These are phyloP conservation scores for Notodonta dromedarius DNA, from an alignment of 2,888 invertebrate species.

Conservation along the genomic window DNA sequence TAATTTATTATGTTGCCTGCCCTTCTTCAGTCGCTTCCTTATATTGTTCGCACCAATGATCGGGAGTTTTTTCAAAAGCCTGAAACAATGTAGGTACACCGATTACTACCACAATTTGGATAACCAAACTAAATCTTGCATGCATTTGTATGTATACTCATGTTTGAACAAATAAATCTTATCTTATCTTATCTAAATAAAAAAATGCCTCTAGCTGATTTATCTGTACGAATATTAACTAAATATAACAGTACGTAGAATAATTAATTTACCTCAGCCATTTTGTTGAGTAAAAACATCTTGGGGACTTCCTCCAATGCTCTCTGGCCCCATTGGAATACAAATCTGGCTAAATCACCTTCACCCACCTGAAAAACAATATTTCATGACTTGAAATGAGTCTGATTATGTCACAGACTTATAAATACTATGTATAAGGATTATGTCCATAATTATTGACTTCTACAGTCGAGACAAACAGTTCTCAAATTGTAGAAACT, in stretches of 20 bases:
- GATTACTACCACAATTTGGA: background rate
- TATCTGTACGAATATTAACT: background rate
- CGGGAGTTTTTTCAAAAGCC: constrained; percentile 66
- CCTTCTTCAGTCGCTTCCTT: constrained; percentile 53
- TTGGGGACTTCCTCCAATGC: constrained; percentile 78
- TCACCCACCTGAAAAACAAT: constrained; percentile 63
- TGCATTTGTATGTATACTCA: too few relatives aligned
- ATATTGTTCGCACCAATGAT: constrained; percentile 71
- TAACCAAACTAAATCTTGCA: background rate
- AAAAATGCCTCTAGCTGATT: background rate
- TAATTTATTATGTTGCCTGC: too few relatives aligned
- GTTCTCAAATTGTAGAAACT: background rate
- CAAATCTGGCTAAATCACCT: constrained; percentile 61
- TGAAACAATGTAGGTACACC: constrained; percentile 40
- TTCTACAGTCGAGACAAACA: background rate
- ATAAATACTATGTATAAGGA: too few relatives aligned
- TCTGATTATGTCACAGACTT: too few relatives aligned
- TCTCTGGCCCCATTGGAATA: constrained; percentile 82
- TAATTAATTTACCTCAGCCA: constrained; percentile 70
- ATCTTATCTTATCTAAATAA: too few relatives aligned
- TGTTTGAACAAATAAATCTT: too few relatives aligned
- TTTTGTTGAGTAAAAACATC: constrained; percentile 74
- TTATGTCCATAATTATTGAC: background rate
- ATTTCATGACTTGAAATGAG: background rate
- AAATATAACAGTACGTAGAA: background rate